phyloP scores from a whole-genome alignment of 2,888 invertebrate genomes.

The Creontiades dilutus region DNA sequence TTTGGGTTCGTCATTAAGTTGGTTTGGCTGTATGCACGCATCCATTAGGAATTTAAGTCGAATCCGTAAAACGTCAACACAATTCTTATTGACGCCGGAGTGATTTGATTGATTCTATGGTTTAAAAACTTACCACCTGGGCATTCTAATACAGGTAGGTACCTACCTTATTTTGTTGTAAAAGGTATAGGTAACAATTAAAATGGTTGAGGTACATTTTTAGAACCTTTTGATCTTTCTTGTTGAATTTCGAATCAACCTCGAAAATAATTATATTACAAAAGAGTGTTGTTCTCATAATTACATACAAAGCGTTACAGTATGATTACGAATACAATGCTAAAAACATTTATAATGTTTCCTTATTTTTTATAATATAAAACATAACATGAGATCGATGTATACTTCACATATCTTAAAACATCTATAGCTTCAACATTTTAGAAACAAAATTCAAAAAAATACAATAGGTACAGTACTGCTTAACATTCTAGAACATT shows the following conservation, averaged over 20 bases:
- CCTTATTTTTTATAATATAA: constrained; percentile 22
- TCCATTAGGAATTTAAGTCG: too few species aligned
- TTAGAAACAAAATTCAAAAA: constrained; percentile 35
- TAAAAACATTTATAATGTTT: constrained; percentile 49
- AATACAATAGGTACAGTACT: constrained; percentile 30
- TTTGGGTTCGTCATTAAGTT: too few species aligned
- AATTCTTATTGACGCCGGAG: too few species aligned
- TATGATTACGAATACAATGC: constrained; percentile 57
- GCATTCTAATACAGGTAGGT: background rate
- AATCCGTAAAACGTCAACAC: too few species aligned
- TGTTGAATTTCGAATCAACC: constrained; percentile 42
- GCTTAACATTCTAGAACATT: constrained; percentile 50
- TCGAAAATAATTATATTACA: constrained; percentile 19
- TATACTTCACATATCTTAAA: constrained; percentile 56
- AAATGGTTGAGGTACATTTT: background rate
- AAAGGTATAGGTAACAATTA: constrained; percentile 20
- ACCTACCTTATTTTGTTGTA: background rate
- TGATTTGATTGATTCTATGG: background rate
- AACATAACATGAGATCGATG: constrained; percentile 63
- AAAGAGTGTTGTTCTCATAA: constrained; percentile 54
- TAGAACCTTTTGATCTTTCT: background rate
- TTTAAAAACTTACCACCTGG: background rate
- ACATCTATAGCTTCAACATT: constrained; percentile 57
- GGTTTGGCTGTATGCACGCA: too few species aligned
- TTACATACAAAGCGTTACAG: constrained; percentile 67